These are phyloP conservation scores for Drosophila bunnanda DNA, from an alignment of 2,888 invertebrate species.

Conservation along the genomic window DNA sequence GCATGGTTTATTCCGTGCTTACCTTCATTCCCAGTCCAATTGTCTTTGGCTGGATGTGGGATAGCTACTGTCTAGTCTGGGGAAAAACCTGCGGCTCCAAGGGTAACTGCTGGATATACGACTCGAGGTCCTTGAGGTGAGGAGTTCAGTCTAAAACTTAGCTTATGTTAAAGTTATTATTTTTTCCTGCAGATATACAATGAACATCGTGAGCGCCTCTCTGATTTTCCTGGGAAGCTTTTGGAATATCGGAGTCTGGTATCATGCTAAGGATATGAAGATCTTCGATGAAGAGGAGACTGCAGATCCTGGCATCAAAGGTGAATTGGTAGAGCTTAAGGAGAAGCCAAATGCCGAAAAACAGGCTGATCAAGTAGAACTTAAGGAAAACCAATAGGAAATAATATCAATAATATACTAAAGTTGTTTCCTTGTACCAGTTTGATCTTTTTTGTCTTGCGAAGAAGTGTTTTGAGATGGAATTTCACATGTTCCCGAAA, in stretches of 20 bases:
- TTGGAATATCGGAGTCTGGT: slow-evolving; percentile 88
- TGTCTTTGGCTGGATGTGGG: slow-evolving; percentile 89
- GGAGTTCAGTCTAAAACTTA: background rate
- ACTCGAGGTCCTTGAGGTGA: slow-evolving; percentile 86
- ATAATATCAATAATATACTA: background rate
- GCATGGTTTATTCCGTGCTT: slow-evolving; percentile 87
- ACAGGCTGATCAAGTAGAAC: background rate
- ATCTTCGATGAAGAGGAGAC: slow-evolving; percentile 86
- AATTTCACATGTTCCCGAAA: slow-evolving; percentile 10
- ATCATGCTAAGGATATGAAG: slow-evolving; percentile 87
- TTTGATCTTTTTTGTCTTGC: background rate
- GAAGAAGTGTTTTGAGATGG: background rate
- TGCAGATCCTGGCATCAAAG: background rate
- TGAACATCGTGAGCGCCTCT: slow-evolving; percentile 87
- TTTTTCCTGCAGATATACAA: slow-evolving; percentile 82
- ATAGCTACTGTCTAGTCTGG: slow-evolving; percentile 88
- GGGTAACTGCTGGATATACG: slow-evolving; percentile 91
- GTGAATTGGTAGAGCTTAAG: slow-evolving; percentile 16
- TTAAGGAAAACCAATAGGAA: slow-evolving; percentile 9
- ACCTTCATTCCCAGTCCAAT: slow-evolving; percentile 91
- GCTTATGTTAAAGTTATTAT: accelerated
- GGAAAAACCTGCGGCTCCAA: slow-evolving; percentile 89
- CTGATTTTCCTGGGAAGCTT: slow-evolving; percentile 87
- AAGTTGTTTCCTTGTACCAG: background rate
- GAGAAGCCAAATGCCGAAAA: slow-evolving; percentile 12